Evolutionary conservation across 2,888 invertebrate species (phyloP).

Genomic region (Mayetiola destructor): DNA sequence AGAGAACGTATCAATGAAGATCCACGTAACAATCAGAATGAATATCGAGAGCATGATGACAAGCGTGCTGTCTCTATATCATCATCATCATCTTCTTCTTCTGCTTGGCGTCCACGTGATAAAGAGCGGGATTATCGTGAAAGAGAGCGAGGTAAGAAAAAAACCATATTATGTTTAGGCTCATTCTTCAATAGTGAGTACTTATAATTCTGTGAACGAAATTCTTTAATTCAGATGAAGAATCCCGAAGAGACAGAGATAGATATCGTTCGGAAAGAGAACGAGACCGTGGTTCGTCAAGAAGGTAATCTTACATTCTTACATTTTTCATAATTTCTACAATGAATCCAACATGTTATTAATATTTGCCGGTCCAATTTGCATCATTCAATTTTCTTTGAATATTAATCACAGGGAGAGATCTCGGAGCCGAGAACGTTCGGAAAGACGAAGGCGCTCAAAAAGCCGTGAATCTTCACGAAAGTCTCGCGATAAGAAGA

Average conservation of each 20-base stretch:
- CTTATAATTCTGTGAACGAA: too few species aligned
- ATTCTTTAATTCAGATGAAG: slow-evolving; percentile 22
- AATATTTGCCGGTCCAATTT: neutral
- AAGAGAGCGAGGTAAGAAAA: slow-evolving; percentile 24
- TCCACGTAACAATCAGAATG: slow-evolving; percentile 17
- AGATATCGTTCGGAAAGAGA: slow-evolving; percentile 35
- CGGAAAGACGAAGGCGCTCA: slow-evolving; percentile 43
- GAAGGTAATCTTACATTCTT: neutral
- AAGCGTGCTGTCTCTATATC: too few species aligned
- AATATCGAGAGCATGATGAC: neutral
- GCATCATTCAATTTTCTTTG: too few species aligned
- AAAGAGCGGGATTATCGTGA: slow-evolving; percentile 28
- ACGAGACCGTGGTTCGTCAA: slow-evolving; percentile 37
- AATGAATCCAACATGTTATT: neutral
- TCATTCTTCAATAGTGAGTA: too few species aligned
- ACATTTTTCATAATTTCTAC: neutral
- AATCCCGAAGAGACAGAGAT: slow-evolving; percentile 23
- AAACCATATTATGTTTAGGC: neutral
- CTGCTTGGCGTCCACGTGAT: slow-evolving; percentile 23
- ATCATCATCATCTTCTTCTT: neutral
- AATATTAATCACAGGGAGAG: slow-evolving; percentile 36
- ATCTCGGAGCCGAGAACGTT: slow-evolving; percentile 51
- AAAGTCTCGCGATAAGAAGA: slow-evolving; percentile 52
- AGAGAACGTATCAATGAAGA: slow-evolving; percentile 19
- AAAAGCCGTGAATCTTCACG: slow-evolving; percentile 41